phyloP scores from a whole-genome alignment of 2,113 vertebrate species.

The Albula goreensis region DNA sequence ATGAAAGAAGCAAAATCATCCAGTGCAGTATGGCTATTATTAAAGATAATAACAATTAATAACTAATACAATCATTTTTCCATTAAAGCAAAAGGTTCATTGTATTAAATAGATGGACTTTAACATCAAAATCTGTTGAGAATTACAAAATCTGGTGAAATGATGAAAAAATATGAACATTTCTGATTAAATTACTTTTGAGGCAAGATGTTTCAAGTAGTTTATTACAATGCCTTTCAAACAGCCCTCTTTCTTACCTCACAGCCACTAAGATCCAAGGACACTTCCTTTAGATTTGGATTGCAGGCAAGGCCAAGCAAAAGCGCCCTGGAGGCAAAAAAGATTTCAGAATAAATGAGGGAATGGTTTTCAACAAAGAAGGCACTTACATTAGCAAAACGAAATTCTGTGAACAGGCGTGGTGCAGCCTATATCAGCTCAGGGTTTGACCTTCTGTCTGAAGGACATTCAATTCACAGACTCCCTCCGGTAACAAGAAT shows the following conservation, averaged over 20 bases:
- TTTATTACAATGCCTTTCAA: background rate
- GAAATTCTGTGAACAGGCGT: background rate
- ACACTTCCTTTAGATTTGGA: slow-evolving; percentile 87
- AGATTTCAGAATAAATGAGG: slow-evolving; percentile 8
- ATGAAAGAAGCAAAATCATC: background rate
- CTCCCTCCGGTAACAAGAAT: background rate
- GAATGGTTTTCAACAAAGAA: background rate
- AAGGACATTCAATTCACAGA: background rate
- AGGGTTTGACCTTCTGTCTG: background rate
- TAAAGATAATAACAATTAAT: background rate
- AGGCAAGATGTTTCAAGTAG: no score
- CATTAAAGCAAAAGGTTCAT: background rate
- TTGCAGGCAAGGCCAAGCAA: slow-evolving; percentile 93
- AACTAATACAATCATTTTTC: background rate
- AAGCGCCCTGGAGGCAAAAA: slow-evolving; percentile 76
- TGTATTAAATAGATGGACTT: background rate
- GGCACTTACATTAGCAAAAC: background rate
- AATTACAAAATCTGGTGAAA: no score
- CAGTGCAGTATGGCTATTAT: background rate
- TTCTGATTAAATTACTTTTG: no score
- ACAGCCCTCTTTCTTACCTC: slow-evolving; percentile 78
- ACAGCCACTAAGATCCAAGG: slow-evolving; percentile 92
- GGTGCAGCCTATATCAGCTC: background rate
- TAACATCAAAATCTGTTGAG: no score
- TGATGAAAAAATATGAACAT: no score